phyloP scores from a whole-genome alignment of 2,888 invertebrate species.

The Amphipoea lucens region DNA sequence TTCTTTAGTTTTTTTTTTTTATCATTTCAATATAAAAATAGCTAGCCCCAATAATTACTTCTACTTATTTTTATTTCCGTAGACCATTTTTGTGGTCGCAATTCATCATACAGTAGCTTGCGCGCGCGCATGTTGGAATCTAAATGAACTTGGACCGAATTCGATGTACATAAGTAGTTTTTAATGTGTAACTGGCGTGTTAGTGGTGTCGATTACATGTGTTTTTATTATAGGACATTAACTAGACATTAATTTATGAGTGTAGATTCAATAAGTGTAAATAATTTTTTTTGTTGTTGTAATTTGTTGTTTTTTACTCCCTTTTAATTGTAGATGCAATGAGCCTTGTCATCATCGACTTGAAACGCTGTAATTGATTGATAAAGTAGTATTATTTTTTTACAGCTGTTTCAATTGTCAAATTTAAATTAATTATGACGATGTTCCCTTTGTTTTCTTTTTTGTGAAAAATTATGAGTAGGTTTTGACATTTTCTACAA shows the following conservation, averaged over 20 bases:
- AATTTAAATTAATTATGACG: neutral
- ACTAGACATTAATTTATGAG: conserved; percentile 43
- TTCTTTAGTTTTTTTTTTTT: neutral
- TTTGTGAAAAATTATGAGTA: neutral
- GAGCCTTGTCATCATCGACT: conserved; percentile 6
- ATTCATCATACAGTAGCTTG: conserved; percentile 47
- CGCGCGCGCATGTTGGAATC: conserved; percentile 64
- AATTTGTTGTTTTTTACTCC: conserved; percentile 1
- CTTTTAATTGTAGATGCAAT: conserved; percentile 16
- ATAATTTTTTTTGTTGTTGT: too few species aligned
- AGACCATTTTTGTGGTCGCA: conserved; percentile 28
- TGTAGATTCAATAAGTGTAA: conserved; percentile 49
- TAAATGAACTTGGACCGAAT: conserved; percentile 82
- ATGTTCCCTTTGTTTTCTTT: too few species aligned
- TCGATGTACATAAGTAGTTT: conserved; percentile 76
- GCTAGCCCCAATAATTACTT: neutral
- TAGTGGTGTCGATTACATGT: conserved; percentile 55
- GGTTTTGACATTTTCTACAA: neutral
- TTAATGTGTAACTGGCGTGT: conserved; percentile 75
- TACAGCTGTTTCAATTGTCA: neutral
- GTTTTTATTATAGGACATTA: conserved; percentile 51
- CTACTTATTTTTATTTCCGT: conserved; percentile 41
- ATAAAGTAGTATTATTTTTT: neutral
- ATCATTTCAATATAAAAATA: neutral
- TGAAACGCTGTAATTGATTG: conserved; percentile 11